phyloP scores from a whole-genome alignment of 2,797 vertebrate genomes.

The Setipinna tenuifilis region DNA sequence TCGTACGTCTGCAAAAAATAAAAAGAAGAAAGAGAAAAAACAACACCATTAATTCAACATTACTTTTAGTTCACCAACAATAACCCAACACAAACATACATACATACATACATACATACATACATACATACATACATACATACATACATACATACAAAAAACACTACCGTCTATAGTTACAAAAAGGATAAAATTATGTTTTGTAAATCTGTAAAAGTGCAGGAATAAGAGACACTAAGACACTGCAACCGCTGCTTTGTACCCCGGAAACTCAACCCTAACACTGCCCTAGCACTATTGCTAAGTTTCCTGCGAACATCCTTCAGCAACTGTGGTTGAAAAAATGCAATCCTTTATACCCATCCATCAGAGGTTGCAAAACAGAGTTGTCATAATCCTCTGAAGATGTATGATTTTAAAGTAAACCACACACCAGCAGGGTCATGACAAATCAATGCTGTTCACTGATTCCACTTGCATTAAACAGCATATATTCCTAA shows the following conservation, averaged over 20 bases:
- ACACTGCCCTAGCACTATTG: background rate
- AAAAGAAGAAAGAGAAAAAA: no score
- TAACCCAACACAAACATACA: background rate
- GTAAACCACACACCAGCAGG: background rate
- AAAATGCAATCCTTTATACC: background rate
- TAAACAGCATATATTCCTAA: background rate
- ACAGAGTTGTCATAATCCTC: background rate
- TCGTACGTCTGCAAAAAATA: slow-evolving; percentile 87
- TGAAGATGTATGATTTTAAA: slow-evolving; percentile 15
- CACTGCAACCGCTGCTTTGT: slow-evolving; percentile 62
- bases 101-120: no score
- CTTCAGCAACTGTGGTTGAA: background rate
- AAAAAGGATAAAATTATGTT: slow-evolving; percentile 51
- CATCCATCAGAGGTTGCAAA: background rate
- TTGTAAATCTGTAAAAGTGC: slow-evolving; percentile 58
- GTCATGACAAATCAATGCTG: background rate
- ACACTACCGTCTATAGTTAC: slow-evolving; percentile 49
- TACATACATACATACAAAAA: slow-evolving; percentile 12
- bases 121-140: background rate
- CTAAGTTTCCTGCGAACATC: background rate
- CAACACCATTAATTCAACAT: slow-evolving; percentile 48
- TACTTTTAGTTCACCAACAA: background rate
- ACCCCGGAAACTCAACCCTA: slow-evolving; percentile 58
- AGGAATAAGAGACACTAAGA: slow-evolving; percentile 41
- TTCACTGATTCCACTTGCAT: background rate